Conservation (phyloP, 2,797 vertebrate genomes). For the Chelidonichthys spinosus region DNA sequence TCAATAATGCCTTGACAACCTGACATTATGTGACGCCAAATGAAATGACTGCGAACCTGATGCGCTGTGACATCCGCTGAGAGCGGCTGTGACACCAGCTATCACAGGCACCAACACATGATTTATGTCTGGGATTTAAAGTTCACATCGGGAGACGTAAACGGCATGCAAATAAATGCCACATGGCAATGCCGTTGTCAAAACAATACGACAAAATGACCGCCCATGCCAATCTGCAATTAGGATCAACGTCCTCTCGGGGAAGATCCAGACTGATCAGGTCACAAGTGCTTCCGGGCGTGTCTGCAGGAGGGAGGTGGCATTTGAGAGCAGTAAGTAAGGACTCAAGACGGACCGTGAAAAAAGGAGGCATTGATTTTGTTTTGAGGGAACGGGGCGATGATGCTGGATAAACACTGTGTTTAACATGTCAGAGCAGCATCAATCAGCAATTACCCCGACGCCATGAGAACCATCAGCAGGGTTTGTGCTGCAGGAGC, state of each 20-base stretch:
- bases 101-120: conserved; percentile 51
- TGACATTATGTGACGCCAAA: conserved; percentile 58
- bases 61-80: conserved; percentile 45
- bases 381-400: conserved; percentile 4
- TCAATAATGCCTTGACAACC: conserved; percentile 44
- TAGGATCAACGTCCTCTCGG: conserved; percentile 52
- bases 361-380: conserved; percentile 17
- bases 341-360: conserved; percentile 11
- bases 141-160: conserved; percentile 59
- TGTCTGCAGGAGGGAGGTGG: conserved; percentile 35
- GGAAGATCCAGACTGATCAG: conserved; percentile 25
- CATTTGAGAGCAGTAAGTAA: conserved; percentile 32
- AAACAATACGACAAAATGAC: conserved; percentile 48
- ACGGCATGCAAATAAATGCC: conserved; percentile 65
- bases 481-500: conserved; percentile 8
- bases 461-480: conserved; percentile 14
- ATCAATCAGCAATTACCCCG: conserved; percentile 33
- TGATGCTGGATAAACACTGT: conserved; percentile 18
- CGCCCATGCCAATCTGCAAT: conserved; percentile 49
- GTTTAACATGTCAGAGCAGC: conserved; percentile 42
- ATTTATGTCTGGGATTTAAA: conserved; percentile 66
- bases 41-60: conserved; percentile 47
- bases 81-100: conserved; percentile 49
- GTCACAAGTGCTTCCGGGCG: conserved; percentile 28
- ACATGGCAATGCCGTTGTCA: conserved; percentile 50